Conservation (phyloP, 2,113 vertebrate species). For the Quiscalus mexicanus region DNA sequence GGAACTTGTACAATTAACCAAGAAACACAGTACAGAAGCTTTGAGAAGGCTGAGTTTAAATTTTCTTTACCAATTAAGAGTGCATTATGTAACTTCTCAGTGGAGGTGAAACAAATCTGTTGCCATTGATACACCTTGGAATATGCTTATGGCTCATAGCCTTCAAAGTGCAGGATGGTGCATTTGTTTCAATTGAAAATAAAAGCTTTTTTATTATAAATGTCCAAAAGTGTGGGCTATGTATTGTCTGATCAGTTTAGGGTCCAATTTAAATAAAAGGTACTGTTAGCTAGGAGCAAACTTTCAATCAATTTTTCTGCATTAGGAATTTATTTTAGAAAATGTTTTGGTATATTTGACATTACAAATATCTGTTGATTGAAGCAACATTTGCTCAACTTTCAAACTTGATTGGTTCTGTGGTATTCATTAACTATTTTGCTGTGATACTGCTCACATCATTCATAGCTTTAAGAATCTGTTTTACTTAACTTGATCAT, state of each 20-base stretch:
- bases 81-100: conserved; percentile 70
- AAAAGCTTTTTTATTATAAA: conserved; percentile 79
- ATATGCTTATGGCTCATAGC: conserved; percentile 66
- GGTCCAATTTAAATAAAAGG: conserved; percentile 72
- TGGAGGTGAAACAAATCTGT: conserved; percentile 65
- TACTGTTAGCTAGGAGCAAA: conserved; percentile 62
- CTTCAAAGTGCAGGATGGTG: conserved; percentile 69
- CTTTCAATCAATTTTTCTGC: conserved; percentile 65
- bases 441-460: conserved; percentile 57
- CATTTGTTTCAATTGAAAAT: conserved; percentile 78
- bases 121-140: conserved; percentile 68
- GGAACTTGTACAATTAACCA: conserved; percentile 73
- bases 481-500: conserved; percentile 55
- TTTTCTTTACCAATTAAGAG: conserved; percentile 74
- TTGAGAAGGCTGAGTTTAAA: conserved; percentile 66
- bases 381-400: conserved; percentile 69
- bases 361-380: conserved; percentile 49
- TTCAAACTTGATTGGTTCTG: conserved; percentile 58
- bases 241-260: conserved; percentile 74
- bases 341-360: conserved; percentile 53
- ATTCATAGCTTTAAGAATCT: conserved; percentile 65
- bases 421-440: conserved; percentile 69
- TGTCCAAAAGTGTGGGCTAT: conserved; percentile 79
- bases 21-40: conserved; percentile 69
- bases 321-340: conserved; percentile 73